Evolutionary conservation across 92 coral and sea anemone genomes (phyloP), one percentile per base, ranked within the genome.

Genomic region (Epizoanthus ramosus): DNA sequence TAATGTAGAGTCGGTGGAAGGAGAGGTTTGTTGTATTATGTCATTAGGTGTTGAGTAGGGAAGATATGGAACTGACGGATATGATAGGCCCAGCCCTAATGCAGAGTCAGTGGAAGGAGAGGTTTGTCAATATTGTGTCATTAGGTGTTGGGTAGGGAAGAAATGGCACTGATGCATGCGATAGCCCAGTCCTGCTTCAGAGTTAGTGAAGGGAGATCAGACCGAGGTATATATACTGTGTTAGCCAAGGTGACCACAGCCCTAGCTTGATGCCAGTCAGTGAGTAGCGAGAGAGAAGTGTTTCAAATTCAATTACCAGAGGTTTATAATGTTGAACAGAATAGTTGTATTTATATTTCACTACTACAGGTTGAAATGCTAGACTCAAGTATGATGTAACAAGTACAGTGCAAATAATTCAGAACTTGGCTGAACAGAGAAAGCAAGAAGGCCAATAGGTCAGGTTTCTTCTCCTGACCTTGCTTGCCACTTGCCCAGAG

Each of bases 131-230:
- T 58, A 31, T 69, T 39, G n/a, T 41, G 18, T 16, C 54, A 69
- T 39, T 69, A 69, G 43, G 22, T 69, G 39, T 25, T 23, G 19
- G 45, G 3, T 50, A 16, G 69, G 41, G 18, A 64, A 64, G 41
- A 64, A 25, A 97, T 71, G 98, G 93, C 65, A 97, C 99, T 19
- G 99, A 97, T 68, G 99, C 92, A 35, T 97, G 92, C 74, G 99
- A 97, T 64, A 92, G 97, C 94, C 95, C 41, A 93, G 94, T 35
- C 98, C 98, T 77, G 98, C 87, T 71, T 91, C 83, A 10, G 98
- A 93, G 64, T 93, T 95, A 7, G 91, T 93, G 41, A n/a, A 28
- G 31, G 31, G 31, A 28, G 31, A 28, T 28, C 31, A 28, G 31
- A 28, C 31, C 31, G 31, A 28, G 31, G n/a, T n/a, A 28, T 28